Evolutionary conservation across 64 coral and sea anemone species (phyloP), one percentile per base, ranked within the genome.

Genomic region (Platygyra sinensis): DNA sequence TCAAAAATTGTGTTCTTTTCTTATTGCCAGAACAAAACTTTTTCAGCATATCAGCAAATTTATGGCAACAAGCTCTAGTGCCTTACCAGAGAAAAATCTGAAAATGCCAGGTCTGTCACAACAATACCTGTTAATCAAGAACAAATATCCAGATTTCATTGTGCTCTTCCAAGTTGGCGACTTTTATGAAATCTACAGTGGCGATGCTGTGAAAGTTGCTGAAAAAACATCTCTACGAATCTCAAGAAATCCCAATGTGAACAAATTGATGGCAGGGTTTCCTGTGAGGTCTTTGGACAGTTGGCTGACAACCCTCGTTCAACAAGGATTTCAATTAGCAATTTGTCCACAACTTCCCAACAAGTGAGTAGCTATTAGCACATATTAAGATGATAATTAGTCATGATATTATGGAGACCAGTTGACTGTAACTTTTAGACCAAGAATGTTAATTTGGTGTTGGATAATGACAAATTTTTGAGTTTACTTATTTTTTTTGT

Each of bases 161-260:
- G 94, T 96, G 10, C 76, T 96, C 52, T 96, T 96, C 39, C 94
- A 96, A 87, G 94, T 96, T 31, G 94, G 94, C 7, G 94, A 96
- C 60, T 96, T 96, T 61, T 96, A 93, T 80, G 94, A 96, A 76
- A 96, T 96, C 46, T 96, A 96, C 62, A 90, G 75, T 75, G 82
- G 93, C 30, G 94, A 96, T 96, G 94, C 94, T 64, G 39, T 86
- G 22, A 93, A 96, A 71, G 94, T 96, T 67, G 69, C 94, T 76
- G 91, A 96, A 54, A 96, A 96, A 69, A 93, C 91, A 28, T 93
- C 92, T 25, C 62, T 96, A 72, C 84, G 94, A 67, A 52, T 96
- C 57, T 76, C 94, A 2, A 96, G 85, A 50, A 96, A 93, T 55
- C 84, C 94, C 20, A 96, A 93, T 90, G 89, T 96, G 61, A 96